Conservation (phyloP, 1,140 invertebrate genomes). For the Zaprionus capensis region DNA sequence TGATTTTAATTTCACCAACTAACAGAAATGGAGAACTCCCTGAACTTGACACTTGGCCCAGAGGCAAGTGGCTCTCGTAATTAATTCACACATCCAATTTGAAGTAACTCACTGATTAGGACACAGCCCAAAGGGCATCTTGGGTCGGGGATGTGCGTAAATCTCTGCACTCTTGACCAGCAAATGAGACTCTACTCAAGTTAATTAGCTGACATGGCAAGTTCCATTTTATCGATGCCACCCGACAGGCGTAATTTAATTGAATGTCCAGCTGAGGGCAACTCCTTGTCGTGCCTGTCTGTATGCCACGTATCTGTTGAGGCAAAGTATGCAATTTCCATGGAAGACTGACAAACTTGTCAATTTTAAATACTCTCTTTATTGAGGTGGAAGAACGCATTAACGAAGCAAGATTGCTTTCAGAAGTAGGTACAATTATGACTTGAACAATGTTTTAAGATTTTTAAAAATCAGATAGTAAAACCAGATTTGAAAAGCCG, state of each 20-base stretch:
- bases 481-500: too few species aligned
- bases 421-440: not conserved
- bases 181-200: slow-evolving; percentile 15
- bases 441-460: too few species aligned
- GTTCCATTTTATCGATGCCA: slow-evolving; percentile 4
- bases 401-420: not conserved
- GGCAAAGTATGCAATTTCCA: slow-evolving; percentile 19
- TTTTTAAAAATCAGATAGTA: too few species aligned
- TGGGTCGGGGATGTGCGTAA: slow-evolving; percentile 11
- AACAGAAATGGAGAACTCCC: slow-evolving; percentile 11
- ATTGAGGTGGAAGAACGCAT: not conserved
- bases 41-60: slow-evolving; percentile 29
- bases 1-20: slow-evolving; percentile 7
- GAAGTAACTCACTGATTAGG: slow-evolving; percentile 13
- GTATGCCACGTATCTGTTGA: slow-evolving; percentile 27
- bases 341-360: slow-evolving; percentile 4
- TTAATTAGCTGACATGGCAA: slow-evolving; percentile 33
- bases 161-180: slow-evolving; percentile 4
- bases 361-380: not conserved
- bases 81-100: slow-evolving; percentile 34
- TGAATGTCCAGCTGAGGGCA: slow-evolving; percentile 28
- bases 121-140: not conserved
- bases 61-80: slow-evolving; percentile 12
- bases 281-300: slow-evolving; percentile 21
- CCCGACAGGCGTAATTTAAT: slow-evolving; percentile 38